Evolutionary conservation across 2,113 vertebrate genomes (phyloP), one percentile per base, ranked within the genome.

Genomic region (Protobothrops flavoviridis): DNA sequence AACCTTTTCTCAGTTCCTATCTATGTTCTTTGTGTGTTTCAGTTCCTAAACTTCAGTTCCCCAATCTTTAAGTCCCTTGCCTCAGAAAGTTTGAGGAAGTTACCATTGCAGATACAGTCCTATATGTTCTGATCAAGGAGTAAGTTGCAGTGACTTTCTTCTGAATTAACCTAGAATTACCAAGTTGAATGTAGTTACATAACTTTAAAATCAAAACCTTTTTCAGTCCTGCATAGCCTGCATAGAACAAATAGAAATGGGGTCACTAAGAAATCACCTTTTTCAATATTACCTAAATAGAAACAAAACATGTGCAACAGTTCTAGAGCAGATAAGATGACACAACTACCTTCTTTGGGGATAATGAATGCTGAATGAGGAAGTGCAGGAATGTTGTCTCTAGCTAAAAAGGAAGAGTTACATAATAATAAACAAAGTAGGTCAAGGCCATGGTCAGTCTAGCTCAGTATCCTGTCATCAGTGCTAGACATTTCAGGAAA

Each of bases 391-490:
- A 93, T 90, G 88, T 50, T 85, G 92, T 85, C 29, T 45, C 43
- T 29, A 57, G 8, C 12, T 88, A 89, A 90, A 85, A 50, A 93
- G 88, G 69, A 85, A 92, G 52, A 21, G 50, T 92, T 89, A 93
- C 92, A 93, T 93, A 93, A 93, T 20, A 59, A 59, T 85, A 43
- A 57, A 55, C 39, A 90, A 93, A 90, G 39, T 90, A 55, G 92
- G 92, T 93, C 92, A 93, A n/a, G 55, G 23, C 88, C 56, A 43
- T 24, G 87, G 92, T 93, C 88, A 90, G 88, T 85, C 69, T 59
- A 50, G 88, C 88, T 85, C 69, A 93, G 64, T 85, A 90, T 85
- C 88, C 92, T 93, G 92, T 85, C 92, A 93, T 90, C 92, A 85
- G 39, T 53, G 33, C 61, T 56, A 26, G n/a, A 85, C 53, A 11